Base-by-base conservation (phyloP, 2,888 invertebrate species). In the Sarcophaga carnaria region DNA sequence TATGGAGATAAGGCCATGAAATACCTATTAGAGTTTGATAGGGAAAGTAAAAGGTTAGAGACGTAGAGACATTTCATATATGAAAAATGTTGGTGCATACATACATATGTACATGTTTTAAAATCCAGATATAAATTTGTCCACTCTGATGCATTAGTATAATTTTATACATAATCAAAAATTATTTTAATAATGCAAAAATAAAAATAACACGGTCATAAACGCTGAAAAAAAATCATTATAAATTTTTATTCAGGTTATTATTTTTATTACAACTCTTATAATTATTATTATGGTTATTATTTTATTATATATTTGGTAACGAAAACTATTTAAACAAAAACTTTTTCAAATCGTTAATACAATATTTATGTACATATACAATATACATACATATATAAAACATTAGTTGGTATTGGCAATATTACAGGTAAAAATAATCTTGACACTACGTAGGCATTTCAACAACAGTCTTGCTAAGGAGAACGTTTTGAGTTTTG, bases 181-280 rank as follows among this genome's bases (percentile, higher is more conserved):
- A 25, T 37, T 27, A 27, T 59, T 59, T 37, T 3, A 66, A 37
- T 66, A 27, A 76, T 54, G 47, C 69, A 54, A 70, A 62, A 20
- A 62, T 20, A 70, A 62, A 79, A 76, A 37, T 1, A 37, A 49
- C 70, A 62, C 70, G 63, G 70, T 63, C 79, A 79, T 70, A 63
- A 63, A 79, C 70, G 71, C 69, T 60, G 60, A 59, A 37, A 75
- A 63, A 54, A 70, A 62, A 49, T 54, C 47, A 79, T 79, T 70
- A 70, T n/a, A 78, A 62, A 78, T 70, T 63, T 11, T 70, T 71
- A 49, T 79, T 63, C 49, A 63, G 49, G 14, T 79, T 70, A 79
- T 79, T 70, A 63, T 70, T 70, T 63, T 63, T 63, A 79, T 71
- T 70, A 49, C 54, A 54, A 14, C 20, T 62, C 62, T 25, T 59